Evolutionary conservation across 2,888 invertebrate genomes (phyloP).

Genomic region (Papilio elwesi): DNA sequence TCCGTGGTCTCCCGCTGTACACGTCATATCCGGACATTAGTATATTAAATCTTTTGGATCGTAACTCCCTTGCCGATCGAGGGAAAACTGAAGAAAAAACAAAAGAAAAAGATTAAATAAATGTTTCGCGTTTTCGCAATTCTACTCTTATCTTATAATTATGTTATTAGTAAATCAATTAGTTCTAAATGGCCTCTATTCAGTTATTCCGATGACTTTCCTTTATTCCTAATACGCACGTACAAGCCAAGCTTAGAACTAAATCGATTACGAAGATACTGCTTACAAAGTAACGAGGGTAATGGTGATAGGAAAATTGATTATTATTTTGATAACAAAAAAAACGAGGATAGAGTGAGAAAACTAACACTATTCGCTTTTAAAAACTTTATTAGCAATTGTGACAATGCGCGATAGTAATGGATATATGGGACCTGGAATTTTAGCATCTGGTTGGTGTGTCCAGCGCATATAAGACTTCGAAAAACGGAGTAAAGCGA

Average conservation of each 20-base stretch:
- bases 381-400: too few relatives aligned
- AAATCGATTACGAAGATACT: conserved; percentile 9
- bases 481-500: too few relatives aligned
- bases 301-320: background rate
- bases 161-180: conserved; percentile 19
- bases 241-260: background rate
- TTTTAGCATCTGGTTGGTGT: too few relatives aligned
- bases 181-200: conserved; percentile 3
- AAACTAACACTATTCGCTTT: background rate
- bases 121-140: background rate
- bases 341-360: background rate
- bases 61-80: too few relatives aligned
- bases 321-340: background rate
- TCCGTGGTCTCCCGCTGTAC: too few relatives aligned
- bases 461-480: too few relatives aligned
- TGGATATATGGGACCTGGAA: too few relatives aligned
- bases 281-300: background rate
- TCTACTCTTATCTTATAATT: background rate
- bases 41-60: too few relatives aligned
- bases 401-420: too few relatives aligned
- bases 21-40: too few relatives aligned
- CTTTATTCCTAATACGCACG: conserved; percentile 4
- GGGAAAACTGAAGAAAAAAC: too few relatives aligned
- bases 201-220: conserved; percentile 7
- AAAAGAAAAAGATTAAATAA: background rate